Evolutionary conservation across 2,888 invertebrate genomes (phyloP).

Genomic region (Nomada goodeniana): DNA sequence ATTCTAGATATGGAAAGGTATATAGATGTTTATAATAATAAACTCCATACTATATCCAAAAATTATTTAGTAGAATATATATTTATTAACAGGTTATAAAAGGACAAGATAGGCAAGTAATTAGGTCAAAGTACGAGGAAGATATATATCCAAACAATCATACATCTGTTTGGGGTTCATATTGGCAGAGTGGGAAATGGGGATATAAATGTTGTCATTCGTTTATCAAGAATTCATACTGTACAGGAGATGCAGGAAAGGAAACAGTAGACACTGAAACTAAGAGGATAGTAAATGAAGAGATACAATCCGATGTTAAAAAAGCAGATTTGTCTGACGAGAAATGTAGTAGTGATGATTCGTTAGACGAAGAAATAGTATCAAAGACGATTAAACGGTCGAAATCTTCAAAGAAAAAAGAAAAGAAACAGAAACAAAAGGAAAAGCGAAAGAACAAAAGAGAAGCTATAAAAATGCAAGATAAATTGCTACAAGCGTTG

Average conservation of each 20-base stretch:
- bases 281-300: slow-evolving; percentile 51
- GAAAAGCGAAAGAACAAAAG: slow-evolving; percentile 82
- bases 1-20: slow-evolving; percentile 96
- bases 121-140: slow-evolving; percentile 96
- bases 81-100: slow-evolving; percentile 85
- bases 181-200: slow-evolving; percentile 97
- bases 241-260: slow-evolving; percentile 91
- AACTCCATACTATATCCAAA: too few species aligned
- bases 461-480: slow-evolving; percentile 80
- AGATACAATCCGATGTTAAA: slow-evolving; percentile 72
- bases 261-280: slow-evolving; percentile 49
- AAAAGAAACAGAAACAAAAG: slow-evolving; percentile 73
- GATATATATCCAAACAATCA: slow-evolving; percentile 97
- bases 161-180: slow-evolving; percentile 97
- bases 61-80: neutral
- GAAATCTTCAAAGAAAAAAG: slow-evolving; percentile 69
- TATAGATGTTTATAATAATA: neutral
- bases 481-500: slow-evolving; percentile 88
- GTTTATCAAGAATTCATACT: slow-evolving; percentile 95
- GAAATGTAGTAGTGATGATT: slow-evolving; percentile 49
- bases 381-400: slow-evolving; percentile 59
- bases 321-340: slow-evolving; percentile 43
- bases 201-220: slow-evolving; percentile 98
- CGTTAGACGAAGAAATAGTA: slow-evolving; percentile 63
- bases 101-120: slow-evolving; percentile 94